Conservation (phyloP, 2,888 invertebrate species). For the Nasonovia ribisnigri region DNA sequence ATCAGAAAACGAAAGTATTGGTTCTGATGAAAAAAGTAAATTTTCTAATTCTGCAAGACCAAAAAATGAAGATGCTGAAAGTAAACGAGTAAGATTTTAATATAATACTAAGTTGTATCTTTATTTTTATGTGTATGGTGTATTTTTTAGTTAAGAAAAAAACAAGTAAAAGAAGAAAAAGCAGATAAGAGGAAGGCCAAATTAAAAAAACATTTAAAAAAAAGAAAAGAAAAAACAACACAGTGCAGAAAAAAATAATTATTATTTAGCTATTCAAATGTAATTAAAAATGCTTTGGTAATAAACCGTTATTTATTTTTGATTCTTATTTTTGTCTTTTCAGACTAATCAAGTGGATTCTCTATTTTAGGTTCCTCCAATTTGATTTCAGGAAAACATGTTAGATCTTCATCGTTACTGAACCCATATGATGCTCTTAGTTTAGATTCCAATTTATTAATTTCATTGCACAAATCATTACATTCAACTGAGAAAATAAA, state of each 20-base stretch:
- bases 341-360: neutral
- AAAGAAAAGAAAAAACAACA: conserved; percentile 80
- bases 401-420: neutral
- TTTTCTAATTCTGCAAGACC: conserved; percentile 80
- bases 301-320: conserved; percentile 7
- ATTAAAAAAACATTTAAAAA: conserved; percentile 94
- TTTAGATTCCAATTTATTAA: neutral
- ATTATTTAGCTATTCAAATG: conserved; percentile 16
- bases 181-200: conserved; percentile 91
- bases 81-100: conserved; percentile 76
- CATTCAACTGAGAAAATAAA: neutral
- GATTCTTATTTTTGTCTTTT: neutral
- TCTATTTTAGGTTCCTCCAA: neutral
- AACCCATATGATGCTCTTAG: neutral
- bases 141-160: conserved; percentile 79
- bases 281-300: neutral
- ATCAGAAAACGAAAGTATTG: conserved; percentile 72
- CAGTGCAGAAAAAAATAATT: conserved; percentile 66
- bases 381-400: neutral
- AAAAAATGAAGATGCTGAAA: conserved; percentile 84
- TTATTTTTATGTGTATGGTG: conserved; percentile 2
- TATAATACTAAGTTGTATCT: neutral
- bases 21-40: conserved; percentile 72
- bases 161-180: conserved; percentile 87
- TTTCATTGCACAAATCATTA: neutral